Percentiles rank a stretch among this genome's conserved stretches.
These are phyloP conservation scores for Silurus glanis DNA, from an alignment of 2,113 vertebrate species.

Conservation along the genomic window DNA sequence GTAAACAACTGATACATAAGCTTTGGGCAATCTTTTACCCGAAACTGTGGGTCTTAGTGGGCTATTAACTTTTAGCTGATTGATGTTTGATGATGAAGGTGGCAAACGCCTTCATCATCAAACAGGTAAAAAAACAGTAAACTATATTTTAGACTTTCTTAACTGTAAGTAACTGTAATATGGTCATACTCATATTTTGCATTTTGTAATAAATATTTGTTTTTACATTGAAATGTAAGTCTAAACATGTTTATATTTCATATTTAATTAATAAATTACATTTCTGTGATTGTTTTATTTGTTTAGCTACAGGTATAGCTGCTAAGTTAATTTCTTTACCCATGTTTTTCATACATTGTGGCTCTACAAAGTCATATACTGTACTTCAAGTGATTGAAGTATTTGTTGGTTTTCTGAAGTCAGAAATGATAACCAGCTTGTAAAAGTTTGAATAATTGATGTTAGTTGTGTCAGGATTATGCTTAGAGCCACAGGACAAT, in stretches of 20 bases:
- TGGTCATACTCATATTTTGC: neutral
- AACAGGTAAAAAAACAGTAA: neutral
- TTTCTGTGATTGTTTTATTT: neutral
- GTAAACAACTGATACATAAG: neutral
- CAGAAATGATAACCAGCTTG: neutral
- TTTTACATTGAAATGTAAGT: neutral
- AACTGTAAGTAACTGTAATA: neutral
- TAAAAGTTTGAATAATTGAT: neutral
- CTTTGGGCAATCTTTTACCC: neutral
- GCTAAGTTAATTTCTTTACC: neutral
- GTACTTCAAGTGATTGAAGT: neutral
- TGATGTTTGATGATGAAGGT: too few relatives aligned
- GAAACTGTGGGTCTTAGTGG: neutral
- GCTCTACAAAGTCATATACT: neutral
- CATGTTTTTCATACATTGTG: neutral
- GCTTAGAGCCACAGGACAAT: too few relatives aligned
- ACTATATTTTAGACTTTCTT: too few relatives aligned
- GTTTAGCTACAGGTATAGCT: neutral
- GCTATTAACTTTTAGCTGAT: neutral
- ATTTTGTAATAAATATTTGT: neutral
- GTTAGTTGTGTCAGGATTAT: neutral
- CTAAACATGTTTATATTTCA: neutral
- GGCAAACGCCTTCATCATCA: neutral
- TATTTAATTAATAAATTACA: neutral
- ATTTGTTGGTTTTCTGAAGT: neutral